Percentiles rank a stretch among this genome's conserved stretches.
phyloP scores from a whole-genome alignment of 2,888 invertebrate genomes.

The Drosophila ezoana region DNA sequence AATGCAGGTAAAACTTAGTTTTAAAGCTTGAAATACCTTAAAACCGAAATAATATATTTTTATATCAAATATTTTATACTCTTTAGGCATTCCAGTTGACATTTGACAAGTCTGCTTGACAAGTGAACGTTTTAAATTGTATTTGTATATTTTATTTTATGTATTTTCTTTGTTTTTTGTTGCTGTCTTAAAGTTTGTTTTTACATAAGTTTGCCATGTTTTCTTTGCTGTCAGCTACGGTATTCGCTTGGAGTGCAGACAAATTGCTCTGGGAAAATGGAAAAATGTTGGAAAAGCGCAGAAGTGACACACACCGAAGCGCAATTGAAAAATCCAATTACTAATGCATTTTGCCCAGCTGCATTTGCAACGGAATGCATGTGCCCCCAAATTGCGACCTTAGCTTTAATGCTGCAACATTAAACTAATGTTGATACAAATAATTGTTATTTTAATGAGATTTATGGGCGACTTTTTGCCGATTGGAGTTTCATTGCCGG shows the following conservation, averaged over 20 bases:
- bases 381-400: conserved; percentile 2
- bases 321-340: conserved; percentile 48
- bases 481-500: conserved; percentile 27
- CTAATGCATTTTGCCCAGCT: conserved; percentile 37
- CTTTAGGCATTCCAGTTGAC: neutral
- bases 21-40: neutral
- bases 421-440: neutral
- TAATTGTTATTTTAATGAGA: conserved; percentile 48
- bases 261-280: conserved; percentile 39
- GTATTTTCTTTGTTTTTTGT: conserved; percentile 3
- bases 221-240: conserved; percentile 43
- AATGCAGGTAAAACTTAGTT: neutral
- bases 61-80: neutral
- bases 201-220: conserved; percentile 13
- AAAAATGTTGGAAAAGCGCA: conserved; percentile 36
- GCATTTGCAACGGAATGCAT: conserved; percentile 11
- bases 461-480: conserved; percentile 20
- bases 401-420: neutral
- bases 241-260: conserved; percentile 26
- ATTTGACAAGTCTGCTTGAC: neutral
- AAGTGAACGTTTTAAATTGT: conserved; percentile 15
- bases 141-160: conserved; percentile 9
- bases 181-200: conserved; percentile 9
- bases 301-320: conserved; percentile 21
- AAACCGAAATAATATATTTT: neutral